Conservation (phyloP, 1,140 invertebrate genomes). For the Dryas iulia region DNA sequence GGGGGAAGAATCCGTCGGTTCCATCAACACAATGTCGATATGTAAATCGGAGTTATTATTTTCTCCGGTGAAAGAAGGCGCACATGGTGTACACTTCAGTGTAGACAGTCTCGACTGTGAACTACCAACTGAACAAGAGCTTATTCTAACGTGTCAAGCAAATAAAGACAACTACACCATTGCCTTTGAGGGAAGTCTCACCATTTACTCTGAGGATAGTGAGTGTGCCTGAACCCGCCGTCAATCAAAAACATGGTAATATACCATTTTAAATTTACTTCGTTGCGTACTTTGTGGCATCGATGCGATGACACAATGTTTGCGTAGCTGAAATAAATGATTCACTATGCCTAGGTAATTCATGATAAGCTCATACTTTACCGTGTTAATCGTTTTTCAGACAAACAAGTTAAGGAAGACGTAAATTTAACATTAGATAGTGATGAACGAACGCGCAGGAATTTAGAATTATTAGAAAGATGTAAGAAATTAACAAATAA, state of each 20-base stretch:
- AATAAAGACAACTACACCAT: slow-evolving; percentile 97
- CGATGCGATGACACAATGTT: slow-evolving; percentile 45
- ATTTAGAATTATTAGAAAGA: slow-evolving; percentile 78
- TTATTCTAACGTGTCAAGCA: slow-evolving; percentile 92
- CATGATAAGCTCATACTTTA: slow-evolving; percentile 48
- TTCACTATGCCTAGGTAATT: slow-evolving; percentile 41
- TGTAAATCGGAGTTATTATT: slow-evolving; percentile 94
- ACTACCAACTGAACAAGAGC: slow-evolving; percentile 86
- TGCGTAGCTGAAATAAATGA: slow-evolving; percentile 30
- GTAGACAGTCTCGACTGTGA: slow-evolving; percentile 95
- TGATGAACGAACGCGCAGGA: slow-evolving; percentile 79
- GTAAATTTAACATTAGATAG: slow-evolving; percentile 69
- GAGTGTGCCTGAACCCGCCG: slow-evolving; percentile 71
- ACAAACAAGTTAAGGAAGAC: slow-evolving; percentile 73
- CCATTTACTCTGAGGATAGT: slow-evolving; percentile 92
- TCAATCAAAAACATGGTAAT: slow-evolving; percentile 76
- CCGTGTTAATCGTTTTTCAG: slow-evolving; percentile 56
- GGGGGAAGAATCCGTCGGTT: slow-evolving; percentile 88
- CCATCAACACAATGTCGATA: slow-evolving; percentile 89
- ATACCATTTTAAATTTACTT: background rate
- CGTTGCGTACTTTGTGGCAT: background rate
- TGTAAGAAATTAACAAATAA: slow-evolving; percentile 78
- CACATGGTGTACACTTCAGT: slow-evolving; percentile 88
- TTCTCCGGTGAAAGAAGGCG: slow-evolving; percentile 92
- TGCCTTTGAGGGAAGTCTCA: slow-evolving; percentile 93